Base-by-base conservation (phyloP, 2,113 vertebrate species). In the Sceloporus undulatus region DNA sequence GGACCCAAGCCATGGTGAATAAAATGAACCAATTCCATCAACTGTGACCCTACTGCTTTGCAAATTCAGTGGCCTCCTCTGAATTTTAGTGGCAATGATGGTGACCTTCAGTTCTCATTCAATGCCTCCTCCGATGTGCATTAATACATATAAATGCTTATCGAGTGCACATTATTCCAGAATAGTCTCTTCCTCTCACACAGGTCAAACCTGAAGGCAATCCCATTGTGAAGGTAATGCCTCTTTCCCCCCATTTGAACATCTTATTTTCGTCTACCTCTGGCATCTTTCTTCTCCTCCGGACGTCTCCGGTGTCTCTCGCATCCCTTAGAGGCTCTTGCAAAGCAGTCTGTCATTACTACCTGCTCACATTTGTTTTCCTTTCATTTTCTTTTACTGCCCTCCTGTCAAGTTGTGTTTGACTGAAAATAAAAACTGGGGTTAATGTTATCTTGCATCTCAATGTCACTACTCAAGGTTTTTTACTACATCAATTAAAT, bases 401-500 rank as follows among this genome's bases (percentile, higher is more conserved):
- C 70, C 84, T 66, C 70, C 78, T 89, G 84, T 85, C 84, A 89
- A 76, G 84, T 40, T 65, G 62, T 19, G 42, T 56, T 81, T 80
- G 68, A 68, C 75, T 21, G 34, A 8, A 80, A 88, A 82, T 18
- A 82, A 91, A 90, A 2, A 1, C 2, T 27, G 27, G 38, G 0
- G 84, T 77, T 71, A 68, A 62, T 82, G 27, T 38, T 66, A 21
- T 48, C 80, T 81, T 68, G 23, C 68, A 59, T 38, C 0, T 0
- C 80, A 90, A 71, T 84, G 73, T 87, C 48, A 23, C 52, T 79
- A 71, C 84, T 91, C 84, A 54, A 38, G 74, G 54, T 80, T 91
- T 91, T 83, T 79, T 73, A 84, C 59, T 8, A 34, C 74, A 54
- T 59, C 91, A 71, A 52, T 92, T 91, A 82, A 78, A 78, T 85